Base-by-base conservation (phyloP, 2,797 vertebrate genomes). In the Eulemur albifrons region DNA sequence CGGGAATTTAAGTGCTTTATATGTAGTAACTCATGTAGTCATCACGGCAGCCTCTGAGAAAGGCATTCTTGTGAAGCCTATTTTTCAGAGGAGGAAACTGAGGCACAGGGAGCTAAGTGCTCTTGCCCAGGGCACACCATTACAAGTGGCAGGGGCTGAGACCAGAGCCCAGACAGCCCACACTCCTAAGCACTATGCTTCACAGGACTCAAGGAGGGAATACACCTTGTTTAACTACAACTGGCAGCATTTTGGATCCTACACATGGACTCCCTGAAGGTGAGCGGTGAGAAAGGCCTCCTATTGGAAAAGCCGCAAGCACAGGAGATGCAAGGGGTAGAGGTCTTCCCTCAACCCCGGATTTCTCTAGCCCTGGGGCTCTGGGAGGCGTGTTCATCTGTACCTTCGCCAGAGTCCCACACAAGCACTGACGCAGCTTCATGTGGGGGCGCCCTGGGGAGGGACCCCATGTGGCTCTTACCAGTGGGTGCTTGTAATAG, bases 401-500 rank as follows among this genome's bases (percentile, higher is more conserved):
- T 10, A 2, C 4, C 40, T 54, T 63, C 43, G 27, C 69, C 63
- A 25, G 1, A 5, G 48, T 40, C 65, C 75, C n/a, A 0, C 0
- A 32, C 61, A 73, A 45, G 40, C 93, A 90, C 12, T 73, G 63
- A 80, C 57, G n/a, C 59, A 57, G 32, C 21, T 83, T 65, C 2
- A 7, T 35, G 75, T 63, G 40, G 0, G 0, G 59, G 83, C 21
- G 43, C 8, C 6, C n/a, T 69, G 25, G 13, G 72, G 65, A 35
- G 43, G 38, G 5, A 67, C 57, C 5, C 2, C 81, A 88, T 65
- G 40, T 2, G 59, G 21, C 38, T 97, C 99, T 99, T 98, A 99
- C 99, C 99, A 99, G 97, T 0, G 98, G 98, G 69, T 98, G 98
- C 99, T 99, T 99, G 92, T 99, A 99, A 98, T 99, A 99, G 4